Percentiles rank a stretch among this genome's conserved stretches.
These are phyloP conservation scores for Cyclophora punctaria DNA, from an alignment of 2,888 invertebrate genomes.

Conservation along the genomic window DNA sequence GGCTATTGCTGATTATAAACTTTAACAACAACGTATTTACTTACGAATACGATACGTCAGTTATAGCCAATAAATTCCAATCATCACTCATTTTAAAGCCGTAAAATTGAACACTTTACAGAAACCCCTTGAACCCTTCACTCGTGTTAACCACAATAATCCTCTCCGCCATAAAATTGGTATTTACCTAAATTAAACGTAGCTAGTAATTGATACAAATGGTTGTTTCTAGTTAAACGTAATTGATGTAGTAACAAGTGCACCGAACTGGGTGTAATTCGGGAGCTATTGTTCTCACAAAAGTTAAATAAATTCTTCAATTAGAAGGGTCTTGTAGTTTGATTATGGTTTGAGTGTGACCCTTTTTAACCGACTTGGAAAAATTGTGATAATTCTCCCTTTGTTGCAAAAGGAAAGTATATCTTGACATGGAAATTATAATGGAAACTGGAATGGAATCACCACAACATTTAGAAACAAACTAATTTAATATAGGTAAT, in stretches of 20 bases:
- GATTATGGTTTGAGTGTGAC: not conserved
- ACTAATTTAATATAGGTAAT: too few species aligned
- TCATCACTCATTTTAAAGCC: constrained; percentile 29
- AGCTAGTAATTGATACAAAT: constrained; percentile 69
- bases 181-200: constrained; percentile 69
- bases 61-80: constrained; percentile 45
- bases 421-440: too few species aligned
- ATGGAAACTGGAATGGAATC: too few species aligned
- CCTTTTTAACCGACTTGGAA: not conserved
- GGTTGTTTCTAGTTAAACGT: constrained; percentile 65
- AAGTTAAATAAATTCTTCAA: constrained; percentile 25
- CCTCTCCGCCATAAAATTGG: constrained; percentile 62
- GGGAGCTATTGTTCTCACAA: constrained; percentile 27
- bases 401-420: too few species aligned
- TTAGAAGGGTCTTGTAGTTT: constrained; percentile 4
- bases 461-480: too few species aligned
- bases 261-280: constrained; percentile 29
- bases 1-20: too few species aligned
- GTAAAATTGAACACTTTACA: constrained; percentile 46
- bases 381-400: too few species aligned
- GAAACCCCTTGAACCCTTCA: constrained; percentile 49
- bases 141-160: constrained; percentile 46
- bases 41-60: too few species aligned
- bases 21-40: too few species aligned
- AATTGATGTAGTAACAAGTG: constrained; percentile 56